phyloP scores from a whole-genome alignment of 1,140 invertebrate species.

The Geopemphigus sp. region DNA sequence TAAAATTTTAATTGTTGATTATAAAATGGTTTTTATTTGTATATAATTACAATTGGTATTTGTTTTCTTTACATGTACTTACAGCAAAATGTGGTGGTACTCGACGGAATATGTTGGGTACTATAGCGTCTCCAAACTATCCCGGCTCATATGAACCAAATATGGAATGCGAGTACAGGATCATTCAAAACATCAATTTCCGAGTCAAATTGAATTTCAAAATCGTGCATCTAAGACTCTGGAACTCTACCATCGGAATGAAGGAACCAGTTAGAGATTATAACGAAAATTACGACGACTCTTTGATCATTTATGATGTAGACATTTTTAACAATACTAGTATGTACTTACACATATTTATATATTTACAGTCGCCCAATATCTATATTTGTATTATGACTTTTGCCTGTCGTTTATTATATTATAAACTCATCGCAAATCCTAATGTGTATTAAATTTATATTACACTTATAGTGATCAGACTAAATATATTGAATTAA shows the following conservation, averaged over 20 bases:
- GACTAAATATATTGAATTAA: too few species aligned
- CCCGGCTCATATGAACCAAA: constrained; percentile 68
- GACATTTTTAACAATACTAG: neutral
- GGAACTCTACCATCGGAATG: neutral
- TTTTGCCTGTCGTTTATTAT: too few species aligned
- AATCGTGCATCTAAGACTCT: constrained; percentile 69
- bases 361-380: neutral
- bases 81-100: constrained; percentile 68
- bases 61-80: neutral
- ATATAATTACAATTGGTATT: too few species aligned
- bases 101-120: constrained; percentile 63
- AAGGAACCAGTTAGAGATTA: constrained; percentile 56
- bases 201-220: constrained; percentile 64
- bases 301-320: neutral
- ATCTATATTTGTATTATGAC: neutral
- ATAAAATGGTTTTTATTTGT: too few species aligned
- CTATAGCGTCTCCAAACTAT: constrained; percentile 80
- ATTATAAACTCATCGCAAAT: too few species aligned
- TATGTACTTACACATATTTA: neutral
- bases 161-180: constrained; percentile 76
- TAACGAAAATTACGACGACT: neutral
- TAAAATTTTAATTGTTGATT: too few species aligned
- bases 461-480: too few species aligned
- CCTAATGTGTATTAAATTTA: too few species aligned
- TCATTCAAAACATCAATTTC: constrained; percentile 72